Evolutionary conservation across 1,140 invertebrate genomes (phyloP), one percentile per base, ranked within the genome.

Genomic region (Drosophila tristis): DNA sequence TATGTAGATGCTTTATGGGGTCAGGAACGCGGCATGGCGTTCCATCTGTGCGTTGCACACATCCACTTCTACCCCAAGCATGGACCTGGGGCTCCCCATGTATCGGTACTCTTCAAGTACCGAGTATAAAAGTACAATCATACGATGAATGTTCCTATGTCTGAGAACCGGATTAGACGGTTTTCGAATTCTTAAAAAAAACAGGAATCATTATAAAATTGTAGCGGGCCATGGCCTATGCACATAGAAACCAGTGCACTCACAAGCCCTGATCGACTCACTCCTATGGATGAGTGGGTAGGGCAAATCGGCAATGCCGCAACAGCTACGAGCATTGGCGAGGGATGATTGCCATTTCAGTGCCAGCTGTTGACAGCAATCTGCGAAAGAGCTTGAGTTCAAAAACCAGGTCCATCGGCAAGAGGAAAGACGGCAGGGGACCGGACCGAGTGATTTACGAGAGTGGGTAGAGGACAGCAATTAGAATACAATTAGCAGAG

Each of bases 401-500:
- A 7, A 26, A 13, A 15, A 26, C 29, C 29, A 42, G 35, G 31
- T 59, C 15, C 26, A 7, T 5, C n/a, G 42, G 44, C n/a, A 5
- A 54, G 47, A 25, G 31, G 42, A 42, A 20, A 6, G 15, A 45
- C 23, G 20, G 5, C 25, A 16, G 9, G 20, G 58, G 47, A 66
- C 49, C 20, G 58, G 47, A 66, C 62, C 20, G 11, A 39, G 60
- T 86, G 82, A 87, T 87, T 87, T 82, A 87, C 79, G 82, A 87
- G 75, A 59, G 51, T 57, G 65, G 63, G 55, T 65, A 71, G 66
- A 54, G 56, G 68, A 64, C 44, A 75, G 82, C 82, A 87, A 87
- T 87, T 87, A 87, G 82, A 87, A 87, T 82, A 87, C 82, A 87
- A 87, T 87, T 87, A 87, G 82, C 82, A 89, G 60, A 47, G 57